Evolutionary conservation across 2,888 invertebrate genomes (phyloP).

Genomic region (Cryptosula pallasiana): DNA sequence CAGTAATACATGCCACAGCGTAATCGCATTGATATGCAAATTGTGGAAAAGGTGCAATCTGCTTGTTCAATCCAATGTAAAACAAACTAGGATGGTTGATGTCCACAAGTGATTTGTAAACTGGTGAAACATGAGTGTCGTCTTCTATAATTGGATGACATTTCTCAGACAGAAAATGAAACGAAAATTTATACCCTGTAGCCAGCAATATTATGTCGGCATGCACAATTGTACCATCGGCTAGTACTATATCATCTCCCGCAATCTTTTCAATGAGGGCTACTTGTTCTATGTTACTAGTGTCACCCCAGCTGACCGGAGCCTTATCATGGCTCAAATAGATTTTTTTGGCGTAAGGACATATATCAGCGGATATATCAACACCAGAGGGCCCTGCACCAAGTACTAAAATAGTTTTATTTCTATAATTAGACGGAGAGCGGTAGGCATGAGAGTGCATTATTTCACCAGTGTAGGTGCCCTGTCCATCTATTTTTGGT

Average conservation of each 20-base stretch:
- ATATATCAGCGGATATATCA: background rate
- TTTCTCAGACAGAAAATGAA: background rate
- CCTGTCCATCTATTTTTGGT: background rate
- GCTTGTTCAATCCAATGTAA: background rate
- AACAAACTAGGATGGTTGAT: background rate
- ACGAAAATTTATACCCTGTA: background rate
- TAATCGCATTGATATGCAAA: background rate
- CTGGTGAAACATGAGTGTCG: background rate
- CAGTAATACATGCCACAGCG: background rate
- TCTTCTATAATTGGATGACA: background rate
- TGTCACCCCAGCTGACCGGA: background rate
- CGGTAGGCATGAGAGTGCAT: background rate
- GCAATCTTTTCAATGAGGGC: background rate
- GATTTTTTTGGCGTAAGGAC: no score
- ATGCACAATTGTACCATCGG: background rate
- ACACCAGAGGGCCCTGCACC: slow-evolving; percentile 9
- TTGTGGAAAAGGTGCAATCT: background rate
- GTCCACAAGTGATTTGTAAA: background rate
- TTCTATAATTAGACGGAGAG: background rate
- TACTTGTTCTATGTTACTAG: background rate
- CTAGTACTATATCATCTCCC: background rate
- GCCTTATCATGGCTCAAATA: background rate
- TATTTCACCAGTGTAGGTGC: background rate
- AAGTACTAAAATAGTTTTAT: background rate
- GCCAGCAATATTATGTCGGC: background rate